Conservation (phyloP, 2,888 invertebrate species). For the Cephus pulcher region DNA sequence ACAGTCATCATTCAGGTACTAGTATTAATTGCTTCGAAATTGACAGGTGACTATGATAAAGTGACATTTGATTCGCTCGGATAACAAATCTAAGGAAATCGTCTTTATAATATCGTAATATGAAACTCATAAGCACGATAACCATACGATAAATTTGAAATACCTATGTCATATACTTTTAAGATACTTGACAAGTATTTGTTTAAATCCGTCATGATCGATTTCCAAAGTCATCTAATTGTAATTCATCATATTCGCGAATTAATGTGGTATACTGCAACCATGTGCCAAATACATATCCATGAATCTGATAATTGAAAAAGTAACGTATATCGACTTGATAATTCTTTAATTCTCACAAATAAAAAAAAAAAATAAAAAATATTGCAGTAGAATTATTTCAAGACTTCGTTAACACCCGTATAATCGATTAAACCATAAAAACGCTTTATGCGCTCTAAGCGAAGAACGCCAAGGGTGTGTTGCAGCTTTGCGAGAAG, state of each 20-base stretch:
- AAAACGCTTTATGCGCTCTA: neutral
- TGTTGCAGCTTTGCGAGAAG: neutral
- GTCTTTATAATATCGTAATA: neutral
- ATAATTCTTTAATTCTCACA: neutral
- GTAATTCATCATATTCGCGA: neutral
- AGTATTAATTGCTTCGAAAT: neutral
- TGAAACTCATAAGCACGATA: neutral
- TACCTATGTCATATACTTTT: neutral
- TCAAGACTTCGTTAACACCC: neutral
- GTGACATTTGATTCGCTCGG: neutral
- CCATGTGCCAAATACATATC: too few species aligned
- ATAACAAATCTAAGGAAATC: neutral
- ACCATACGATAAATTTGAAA: neutral
- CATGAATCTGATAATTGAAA: neutral
- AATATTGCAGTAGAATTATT: neutral
- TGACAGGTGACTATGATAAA: neutral
- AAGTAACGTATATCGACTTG: neutral
- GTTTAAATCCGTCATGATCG: neutral
- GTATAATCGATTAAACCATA: neutral
- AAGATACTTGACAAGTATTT: neutral
- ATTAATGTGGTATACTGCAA: neutral
- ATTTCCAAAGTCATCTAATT: neutral
- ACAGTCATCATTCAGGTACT: neutral
- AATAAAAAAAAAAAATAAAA: neutral
- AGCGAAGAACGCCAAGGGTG: neutral